Conservation (phyloP, 1,140 invertebrate species). For the Potamilus streckersoni region DNA sequence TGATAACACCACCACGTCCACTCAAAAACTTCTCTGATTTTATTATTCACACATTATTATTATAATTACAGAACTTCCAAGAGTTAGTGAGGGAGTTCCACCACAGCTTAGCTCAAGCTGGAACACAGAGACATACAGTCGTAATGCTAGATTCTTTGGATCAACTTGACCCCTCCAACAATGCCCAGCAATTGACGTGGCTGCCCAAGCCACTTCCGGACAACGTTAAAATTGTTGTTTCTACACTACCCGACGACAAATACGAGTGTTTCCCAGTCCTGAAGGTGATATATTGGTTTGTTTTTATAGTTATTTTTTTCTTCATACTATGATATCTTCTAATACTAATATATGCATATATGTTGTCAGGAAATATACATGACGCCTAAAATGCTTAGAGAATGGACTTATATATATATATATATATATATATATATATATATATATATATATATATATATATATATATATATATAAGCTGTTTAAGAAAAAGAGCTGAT, state of each 20-base stretch:
- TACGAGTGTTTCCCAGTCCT: conserved; percentile 50
- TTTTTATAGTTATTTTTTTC: not conserved
- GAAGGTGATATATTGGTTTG: conserved; percentile 32
- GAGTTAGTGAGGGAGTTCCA: conserved; percentile 23
- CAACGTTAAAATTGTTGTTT: conserved; percentile 77
- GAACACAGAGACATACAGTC: conserved; percentile 28
- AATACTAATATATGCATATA: not conserved
- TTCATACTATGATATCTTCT: not conserved
- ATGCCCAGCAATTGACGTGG: conserved; percentile 46
- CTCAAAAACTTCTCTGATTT: too few relatives aligned
- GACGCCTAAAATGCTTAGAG: too few relatives aligned
- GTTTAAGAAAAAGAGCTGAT: too few relatives aligned
- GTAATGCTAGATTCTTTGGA: conserved; percentile 53
- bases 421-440: too few relatives aligned
- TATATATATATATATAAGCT: too few relatives aligned
- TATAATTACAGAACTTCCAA: too few relatives aligned
- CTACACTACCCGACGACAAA: conserved; percentile 55
- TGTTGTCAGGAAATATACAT: too few relatives aligned
- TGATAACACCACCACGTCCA: too few relatives aligned
- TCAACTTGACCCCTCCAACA: conserved; percentile 36
- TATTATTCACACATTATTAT: too few relatives aligned
- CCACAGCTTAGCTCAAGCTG: conserved; percentile 3
- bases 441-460: too few relatives aligned
- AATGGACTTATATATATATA: too few relatives aligned
- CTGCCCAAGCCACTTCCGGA: conserved; percentile 42